Conservation (phyloP, 2,113 vertebrate genomes). For the Oncorhynchus gorbuscha region DNA sequence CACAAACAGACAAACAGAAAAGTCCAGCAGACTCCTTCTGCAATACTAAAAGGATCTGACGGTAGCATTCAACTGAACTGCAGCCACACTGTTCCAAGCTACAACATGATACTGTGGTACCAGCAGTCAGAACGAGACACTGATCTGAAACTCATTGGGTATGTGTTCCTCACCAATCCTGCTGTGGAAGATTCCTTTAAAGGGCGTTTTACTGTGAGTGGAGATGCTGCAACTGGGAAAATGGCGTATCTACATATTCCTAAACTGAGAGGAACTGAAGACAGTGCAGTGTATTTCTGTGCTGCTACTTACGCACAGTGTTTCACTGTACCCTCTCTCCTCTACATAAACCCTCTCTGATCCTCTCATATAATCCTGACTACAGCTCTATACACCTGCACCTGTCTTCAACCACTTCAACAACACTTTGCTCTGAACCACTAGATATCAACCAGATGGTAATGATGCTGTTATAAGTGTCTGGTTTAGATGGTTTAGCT, state of each 20-base stretch:
- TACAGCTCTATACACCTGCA: no score
- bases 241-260: slow-evolving; percentile 38
- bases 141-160: slow-evolving; percentile 47
- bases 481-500: no score
- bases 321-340: slow-evolving; percentile 14
- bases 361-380: no score
- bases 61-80: not conserved
- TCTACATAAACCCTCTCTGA: slow-evolving; percentile 50
- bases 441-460: no score
- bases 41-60: not conserved
- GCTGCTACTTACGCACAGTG: slow-evolving; percentile 54
- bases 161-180: no score
- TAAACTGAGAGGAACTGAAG: slow-evolving; percentile 18
- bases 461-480: no score
- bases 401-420: no score
- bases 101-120: slow-evolving; percentile 57
- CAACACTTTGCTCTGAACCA: no score
- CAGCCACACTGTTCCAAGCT: not conserved
- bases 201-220: slow-evolving; percentile 39
- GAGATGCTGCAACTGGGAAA: slow-evolving; percentile 37
- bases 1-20: not conserved
- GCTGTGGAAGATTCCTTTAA: slow-evolving; percentile 24
- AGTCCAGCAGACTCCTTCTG: not conserved
- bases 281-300: slow-evolving; percentile 61
- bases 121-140: not conserved